Evolutionary conservation across 2,888 invertebrate genomes (phyloP).

Genomic region (Hydriomena furcata): DNA sequence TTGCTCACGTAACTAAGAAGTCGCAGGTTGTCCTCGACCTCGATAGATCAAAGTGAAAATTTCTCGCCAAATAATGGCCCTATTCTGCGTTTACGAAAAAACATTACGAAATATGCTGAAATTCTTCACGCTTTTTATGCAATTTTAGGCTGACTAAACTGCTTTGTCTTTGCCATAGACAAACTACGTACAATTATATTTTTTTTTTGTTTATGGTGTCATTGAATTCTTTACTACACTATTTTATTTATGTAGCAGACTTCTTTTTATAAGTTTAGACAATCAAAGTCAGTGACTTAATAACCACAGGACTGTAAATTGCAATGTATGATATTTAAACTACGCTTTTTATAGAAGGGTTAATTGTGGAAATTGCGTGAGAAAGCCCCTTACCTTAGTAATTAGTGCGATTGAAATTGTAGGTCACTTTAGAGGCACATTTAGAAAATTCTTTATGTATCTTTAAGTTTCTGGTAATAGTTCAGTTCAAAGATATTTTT

Average conservation of each 20-base stretch:
- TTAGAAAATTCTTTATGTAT: no score
- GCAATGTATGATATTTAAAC: slow-evolving; percentile 37
- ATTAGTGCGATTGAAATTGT: slow-evolving; percentile 19
- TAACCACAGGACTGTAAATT: slow-evolving; percentile 16
- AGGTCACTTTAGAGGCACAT: slow-evolving; percentile 1
- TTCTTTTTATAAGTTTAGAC: slow-evolving; percentile 7
- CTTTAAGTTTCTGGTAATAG: no score
- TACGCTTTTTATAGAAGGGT: slow-evolving; percentile 38
- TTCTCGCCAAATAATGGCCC: slow-evolving; percentile 49
- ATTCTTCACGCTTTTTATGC: slow-evolving; percentile 14
- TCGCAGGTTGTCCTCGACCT: slow-evolving; percentile 69
- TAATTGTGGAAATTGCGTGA: slow-evolving; percentile 38
- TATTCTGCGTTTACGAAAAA: slow-evolving; percentile 43
- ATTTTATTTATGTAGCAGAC: background rate
- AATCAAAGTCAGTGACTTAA: slow-evolving; percentile 19
- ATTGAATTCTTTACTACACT: no score
- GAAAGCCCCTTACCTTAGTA: slow-evolving; percentile 12
- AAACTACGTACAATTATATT: no score
- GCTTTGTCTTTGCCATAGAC: no score
- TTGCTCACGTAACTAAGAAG: slow-evolving; percentile 52
- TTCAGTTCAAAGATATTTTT: no score
- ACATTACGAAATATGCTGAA: slow-evolving; percentile 42
- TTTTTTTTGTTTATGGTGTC: no score
- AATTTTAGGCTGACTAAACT: background rate
- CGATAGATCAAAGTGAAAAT: slow-evolving; percentile 71